These are phyloP conservation scores for Pseudopodoces humilis DNA, from an alignment of 2,113 vertebrate species.

Conservation along the genomic window DNA sequence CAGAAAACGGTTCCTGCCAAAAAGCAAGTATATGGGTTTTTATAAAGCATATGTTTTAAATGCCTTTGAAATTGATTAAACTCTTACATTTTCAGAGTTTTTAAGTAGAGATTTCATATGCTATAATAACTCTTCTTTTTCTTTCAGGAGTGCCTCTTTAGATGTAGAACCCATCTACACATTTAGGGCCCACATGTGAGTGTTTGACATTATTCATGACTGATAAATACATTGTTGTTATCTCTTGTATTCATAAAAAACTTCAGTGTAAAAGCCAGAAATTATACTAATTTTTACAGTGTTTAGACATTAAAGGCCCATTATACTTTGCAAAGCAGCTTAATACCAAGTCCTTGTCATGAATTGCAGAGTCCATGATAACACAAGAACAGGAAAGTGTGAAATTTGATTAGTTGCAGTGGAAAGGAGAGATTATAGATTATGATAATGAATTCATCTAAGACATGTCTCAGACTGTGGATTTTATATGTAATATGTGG, in stretches of 20 bases:
- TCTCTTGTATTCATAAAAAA: neutral
- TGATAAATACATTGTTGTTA: neutral
- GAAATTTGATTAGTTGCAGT: neutral
- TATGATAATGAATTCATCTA: neutral
- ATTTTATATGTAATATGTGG: neutral
- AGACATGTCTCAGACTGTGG: neutral
- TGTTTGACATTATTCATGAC: conserved; percentile 50
- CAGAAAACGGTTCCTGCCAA: conserved; percentile 99
- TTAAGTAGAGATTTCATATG: neutral
- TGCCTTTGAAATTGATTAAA: neutral
- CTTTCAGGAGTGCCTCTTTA: conserved; percentile 96
- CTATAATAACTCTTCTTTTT: neutral
- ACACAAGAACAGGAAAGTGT: neutral
- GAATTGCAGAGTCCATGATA: neutral
- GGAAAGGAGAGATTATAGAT: neutral
- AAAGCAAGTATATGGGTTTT: conserved; percentile 84
- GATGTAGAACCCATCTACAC: conserved; percentile 99
- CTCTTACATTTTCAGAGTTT: neutral
- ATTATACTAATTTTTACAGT: neutral
- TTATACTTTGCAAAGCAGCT: neutral
- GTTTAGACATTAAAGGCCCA: neutral
- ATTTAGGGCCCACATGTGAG: conserved; percentile 96
- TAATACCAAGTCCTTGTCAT: neutral
- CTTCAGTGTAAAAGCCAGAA: neutral
- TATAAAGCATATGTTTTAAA: neutral